Evolutionary conservation across 2,797 vertebrate species (phyloP), one percentile per base, ranked within the genome.

Genomic region (Pangasius macronema): DNA sequence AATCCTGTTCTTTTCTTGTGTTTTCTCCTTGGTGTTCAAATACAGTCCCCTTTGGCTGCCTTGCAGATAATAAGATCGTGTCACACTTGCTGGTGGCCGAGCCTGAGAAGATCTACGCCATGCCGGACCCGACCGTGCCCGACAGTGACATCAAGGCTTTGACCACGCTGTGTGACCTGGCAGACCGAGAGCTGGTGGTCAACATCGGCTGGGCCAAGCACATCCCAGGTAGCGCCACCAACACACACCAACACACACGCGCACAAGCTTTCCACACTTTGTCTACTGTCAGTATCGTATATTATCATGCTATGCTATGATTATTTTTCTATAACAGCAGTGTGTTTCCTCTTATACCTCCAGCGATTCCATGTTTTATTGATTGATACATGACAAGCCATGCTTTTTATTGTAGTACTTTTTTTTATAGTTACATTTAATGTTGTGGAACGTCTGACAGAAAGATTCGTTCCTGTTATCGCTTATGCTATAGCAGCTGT

Each of bases 51-150:
- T 96, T 96, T 96, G 96, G 96, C 95, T 96, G 96, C 96, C 96
- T 97, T 96, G 94, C 97, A 99, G 98, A 99, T 99, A 99, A 99
- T 97, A 99, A 99, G 97, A 99, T 99, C 92, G 98, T 99, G 92
- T 99, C 98, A 90, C 98, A 99, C 96, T 96, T 99, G 95, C 96
- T 99, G 96, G 98, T 99, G 96, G 98, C 98, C 83, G 98, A 99
- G 94, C 98, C 98, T 73, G 98, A 99, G 96, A 99, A 99, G 97
- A 99, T 99, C 96, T 99, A 99, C 91, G 98, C 98, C 93, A 99
- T 99, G 98, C 98, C 98, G 76, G 98, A 99, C 95, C 98, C 98
- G 53, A 99, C 98, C 67, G 97, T 99, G 93, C 98, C 98, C 0
- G 98, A 99, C 96, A 99, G 98, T 87, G 98, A 99, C 95, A 99